Conservation (phyloP, 2,797 vertebrate species). For the Carapus acus region DNA sequence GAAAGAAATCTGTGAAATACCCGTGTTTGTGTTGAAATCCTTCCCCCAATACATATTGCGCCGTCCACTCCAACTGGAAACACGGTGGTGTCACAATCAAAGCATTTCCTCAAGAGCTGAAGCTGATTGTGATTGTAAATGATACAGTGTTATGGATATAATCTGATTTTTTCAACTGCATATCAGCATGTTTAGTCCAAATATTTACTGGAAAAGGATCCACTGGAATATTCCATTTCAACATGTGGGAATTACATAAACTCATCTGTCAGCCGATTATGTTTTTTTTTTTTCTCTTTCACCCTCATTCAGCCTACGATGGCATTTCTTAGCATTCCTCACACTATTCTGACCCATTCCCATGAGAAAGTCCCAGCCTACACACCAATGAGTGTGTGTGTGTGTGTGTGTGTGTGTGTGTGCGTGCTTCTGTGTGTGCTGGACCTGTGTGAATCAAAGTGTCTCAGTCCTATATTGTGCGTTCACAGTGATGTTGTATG, state of each 20-base stretch:
- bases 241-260: slow-evolving; percentile 55
- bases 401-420: slow-evolving; percentile 10
- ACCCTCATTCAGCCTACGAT: slow-evolving; percentile 19
- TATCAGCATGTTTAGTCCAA: slow-evolving; percentile 16
- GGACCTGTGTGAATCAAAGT: slow-evolving; percentile 1
- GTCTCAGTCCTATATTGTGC: slow-evolving; percentile 29
- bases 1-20: slow-evolving; percentile 13
- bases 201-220: slow-evolving; percentile 6
- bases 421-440: slow-evolving; percentile 17
- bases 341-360: slow-evolving; percentile 43
- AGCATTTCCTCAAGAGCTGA: too few relatives aligned
- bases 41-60: too few relatives aligned
- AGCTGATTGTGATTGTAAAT: slow-evolving; percentile 13
- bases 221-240: slow-evolving; percentile 35
- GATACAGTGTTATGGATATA: slow-evolving; percentile 32
- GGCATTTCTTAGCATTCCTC: slow-evolving; percentile 54
- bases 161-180: slow-evolving; percentile 1
- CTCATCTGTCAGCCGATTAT: slow-evolving; percentile 53
- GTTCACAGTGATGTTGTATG: slow-evolving; percentile 33
- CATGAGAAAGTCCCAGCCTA: slow-evolving; percentile 61
- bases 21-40: too few relatives aligned
- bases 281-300: slow-evolving; percentile 9
- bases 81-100: too few relatives aligned
- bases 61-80: too few relatives aligned
- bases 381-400: slow-evolving; percentile 10